Evolutionary conservation across 2,113 vertebrate species (phyloP).

Genomic region (Ciconia boyciana): DNA sequence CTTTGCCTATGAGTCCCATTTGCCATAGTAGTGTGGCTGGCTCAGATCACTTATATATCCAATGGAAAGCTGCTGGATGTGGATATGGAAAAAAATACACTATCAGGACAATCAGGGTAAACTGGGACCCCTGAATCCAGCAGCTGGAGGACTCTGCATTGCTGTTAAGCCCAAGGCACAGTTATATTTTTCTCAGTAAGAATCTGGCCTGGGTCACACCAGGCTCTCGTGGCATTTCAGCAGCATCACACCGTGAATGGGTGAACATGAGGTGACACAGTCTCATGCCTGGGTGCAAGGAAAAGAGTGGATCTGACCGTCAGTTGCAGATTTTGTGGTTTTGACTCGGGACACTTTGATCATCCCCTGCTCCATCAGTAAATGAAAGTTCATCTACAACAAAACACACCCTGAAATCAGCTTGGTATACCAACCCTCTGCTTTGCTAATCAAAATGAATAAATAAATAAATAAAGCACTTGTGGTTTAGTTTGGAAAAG

Average conservation of each 20-base stretch:
- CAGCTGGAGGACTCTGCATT: background rate
- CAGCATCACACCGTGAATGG: background rate
- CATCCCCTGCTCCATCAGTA: background rate
- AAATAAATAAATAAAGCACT: background rate
- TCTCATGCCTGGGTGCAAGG: background rate
- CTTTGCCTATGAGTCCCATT: background rate
- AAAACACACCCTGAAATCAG: background rate
- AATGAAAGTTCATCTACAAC: background rate
- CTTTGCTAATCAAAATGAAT: background rate
- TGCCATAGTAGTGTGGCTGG: background rate
- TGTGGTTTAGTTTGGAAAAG: background rate
- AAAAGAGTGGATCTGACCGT: background rate
- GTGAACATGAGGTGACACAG: background rate
- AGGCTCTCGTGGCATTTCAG: background rate
- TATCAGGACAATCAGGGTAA: background rate
- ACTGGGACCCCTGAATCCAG: background rate
- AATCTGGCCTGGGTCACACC: background rate
- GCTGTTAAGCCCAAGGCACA: background rate
- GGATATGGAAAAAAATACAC: background rate
- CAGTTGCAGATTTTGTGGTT: background rate
- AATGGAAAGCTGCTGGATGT: background rate
- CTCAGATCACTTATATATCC: background rate
- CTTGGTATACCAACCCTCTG: background rate
- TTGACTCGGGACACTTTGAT: background rate
- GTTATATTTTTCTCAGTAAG: background rate